These are phyloP conservation scores for Tympanoctomys barrerae DNA, from an alignment of 2,797 vertebrate species.

Conservation along the genomic window DNA sequence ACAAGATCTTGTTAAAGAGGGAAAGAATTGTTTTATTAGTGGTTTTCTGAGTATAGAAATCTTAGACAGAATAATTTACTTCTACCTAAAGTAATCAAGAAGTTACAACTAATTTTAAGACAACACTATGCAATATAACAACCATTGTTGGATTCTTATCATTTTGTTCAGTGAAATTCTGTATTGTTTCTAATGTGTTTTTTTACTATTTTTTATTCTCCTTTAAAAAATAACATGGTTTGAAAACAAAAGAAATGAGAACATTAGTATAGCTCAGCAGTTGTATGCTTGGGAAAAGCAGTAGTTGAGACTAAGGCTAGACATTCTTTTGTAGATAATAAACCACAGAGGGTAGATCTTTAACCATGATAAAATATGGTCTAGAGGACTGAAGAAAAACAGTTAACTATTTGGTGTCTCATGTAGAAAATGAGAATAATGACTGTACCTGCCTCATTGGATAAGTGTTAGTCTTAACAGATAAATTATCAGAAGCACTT, in stretches of 20 bases:
- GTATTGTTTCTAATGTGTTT: no score
- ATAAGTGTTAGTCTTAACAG: background rate
- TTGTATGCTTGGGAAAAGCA: background rate
- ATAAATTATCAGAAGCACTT: constrained; percentile 5
- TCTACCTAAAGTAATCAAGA: background rate
- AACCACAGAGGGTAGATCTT: background rate
- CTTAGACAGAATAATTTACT: background rate
- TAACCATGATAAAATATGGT: background rate
- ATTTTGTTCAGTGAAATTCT: no score
- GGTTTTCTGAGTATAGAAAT: background rate
- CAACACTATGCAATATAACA: no score
- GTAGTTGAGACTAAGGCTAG: background rate
- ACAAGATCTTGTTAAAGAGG: background rate
- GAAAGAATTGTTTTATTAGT: background rate
- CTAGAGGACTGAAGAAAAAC: background rate
- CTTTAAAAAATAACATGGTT: no score
- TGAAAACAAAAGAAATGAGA: background rate
- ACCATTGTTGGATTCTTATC: no score
- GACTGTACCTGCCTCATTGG: background rate
- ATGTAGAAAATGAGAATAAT: background rate
- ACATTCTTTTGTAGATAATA: background rate
- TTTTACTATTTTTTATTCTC: no score
- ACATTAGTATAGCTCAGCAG: background rate
- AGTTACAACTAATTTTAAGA: background rate
- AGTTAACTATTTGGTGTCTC: background rate